Evolutionary conservation across 2,113 vertebrate genomes (phyloP).

Genomic region (Engraulis encrasicolus): DNA sequence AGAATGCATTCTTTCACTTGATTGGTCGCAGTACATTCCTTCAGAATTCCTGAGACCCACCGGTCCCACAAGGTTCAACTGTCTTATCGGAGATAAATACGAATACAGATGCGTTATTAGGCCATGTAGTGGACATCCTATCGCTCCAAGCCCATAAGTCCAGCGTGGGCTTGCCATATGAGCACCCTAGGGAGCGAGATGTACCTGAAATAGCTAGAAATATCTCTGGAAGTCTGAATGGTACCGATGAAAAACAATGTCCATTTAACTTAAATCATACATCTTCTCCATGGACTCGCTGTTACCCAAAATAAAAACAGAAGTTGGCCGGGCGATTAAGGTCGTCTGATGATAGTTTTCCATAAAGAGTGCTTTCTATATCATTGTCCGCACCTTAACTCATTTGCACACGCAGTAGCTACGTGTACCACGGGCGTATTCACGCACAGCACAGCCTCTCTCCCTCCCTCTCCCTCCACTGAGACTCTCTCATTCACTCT

Average conservation of each 20-base stretch:
- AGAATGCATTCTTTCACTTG: constrained; percentile 15
- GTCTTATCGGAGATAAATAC: constrained; percentile 27
- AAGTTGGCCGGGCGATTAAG: not conserved
- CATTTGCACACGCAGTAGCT: constrained; percentile 34
- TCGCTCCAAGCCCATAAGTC: not conserved
- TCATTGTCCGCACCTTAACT: constrained; percentile 28
- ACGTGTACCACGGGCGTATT: constrained; percentile 41
- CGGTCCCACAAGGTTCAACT: constrained; percentile 25
- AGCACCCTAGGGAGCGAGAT: not conserved
- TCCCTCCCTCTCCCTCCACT: constrained; percentile 45
- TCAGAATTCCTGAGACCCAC: constrained; percentile 28
- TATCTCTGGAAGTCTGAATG: not conserved
- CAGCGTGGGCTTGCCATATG: not conserved
- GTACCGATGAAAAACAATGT: not conserved
- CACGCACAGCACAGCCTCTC: constrained; percentile 66
- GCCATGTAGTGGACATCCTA: not conserved
- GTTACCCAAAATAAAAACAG: not conserved
- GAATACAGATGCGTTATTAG: constrained; percentile 21
- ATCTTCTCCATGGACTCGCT: too few relatives aligned
- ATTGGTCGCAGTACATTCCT: constrained; percentile 14
- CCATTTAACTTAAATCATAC: not conserved
- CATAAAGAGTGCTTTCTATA: constrained; percentile 27
- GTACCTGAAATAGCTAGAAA: not conserved
- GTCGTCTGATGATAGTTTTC: not conserved
- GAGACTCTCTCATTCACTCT: constrained; percentile 35